Base-by-base conservation (phyloP, 2,888 invertebrate species). In the Boloria euphrosyne region DNA sequence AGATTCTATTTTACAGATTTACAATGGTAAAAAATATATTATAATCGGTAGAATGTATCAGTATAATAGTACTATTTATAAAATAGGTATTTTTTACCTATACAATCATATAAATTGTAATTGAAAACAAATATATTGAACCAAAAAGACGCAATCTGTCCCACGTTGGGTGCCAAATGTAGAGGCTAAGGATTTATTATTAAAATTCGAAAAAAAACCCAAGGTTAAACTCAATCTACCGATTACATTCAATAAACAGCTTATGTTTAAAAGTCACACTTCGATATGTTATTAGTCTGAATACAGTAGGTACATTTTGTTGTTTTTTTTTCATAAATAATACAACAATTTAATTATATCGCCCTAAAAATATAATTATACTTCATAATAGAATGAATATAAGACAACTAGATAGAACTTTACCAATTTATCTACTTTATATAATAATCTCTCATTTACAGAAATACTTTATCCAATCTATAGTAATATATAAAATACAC, bases 201-300 rank as follows among this genome's bases (percentile, higher is more conserved):
- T 31, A 31, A n/a, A 31, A 22, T 27, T 27, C 16, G 1, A 17
- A 18, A 22, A 22, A 4, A 22, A 14, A 55, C 52, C 14, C 27
- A 17, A 16, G 16, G 50, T 43, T 46, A 62, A 58, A 17, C 62
- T 49, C 58, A 62, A 38, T 49, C 54, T 54, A 62, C 59, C 62
- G 66, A 68, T 68, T 66, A 62, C 55, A 49, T 50, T 47, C 44
- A 31, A 55, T 43, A 57, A 65, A 46, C 58, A 54, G 17, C 31
- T 65, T 58, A 58, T 6, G 58, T 46, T 46, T 46, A 52, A 52
- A 52, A 58, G 51, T 64, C 64, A 64, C 58, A 64, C 58, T 52
- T 58, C 51, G 64, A 65, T 65, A 65, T 65, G 64, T 65, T 22
- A 64, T 64, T 51, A 44, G n/a, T 51, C 43, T 65, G 50, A 44